Percentiles rank a stretch among this genome's conserved stretches.
Conservation (phyloP, 2,888 invertebrate genomes). For the Coecobrya sp. region DNA sequence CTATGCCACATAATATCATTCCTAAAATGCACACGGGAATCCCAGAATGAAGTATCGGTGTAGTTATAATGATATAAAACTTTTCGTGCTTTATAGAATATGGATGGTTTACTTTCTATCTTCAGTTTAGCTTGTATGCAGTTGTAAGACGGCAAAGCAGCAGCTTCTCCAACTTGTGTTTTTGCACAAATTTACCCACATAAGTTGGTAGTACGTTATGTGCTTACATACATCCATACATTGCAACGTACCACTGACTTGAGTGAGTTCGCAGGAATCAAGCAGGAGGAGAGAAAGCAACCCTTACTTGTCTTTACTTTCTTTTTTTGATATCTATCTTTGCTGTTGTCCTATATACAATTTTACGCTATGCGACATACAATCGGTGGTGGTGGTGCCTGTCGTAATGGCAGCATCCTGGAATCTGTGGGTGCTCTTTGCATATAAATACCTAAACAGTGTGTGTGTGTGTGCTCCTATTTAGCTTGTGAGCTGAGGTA, state of each 20-base stretch:
- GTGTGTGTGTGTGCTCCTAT: slow-evolving; percentile 52
- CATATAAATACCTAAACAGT: slow-evolving; percentile 55
- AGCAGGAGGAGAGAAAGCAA: slow-evolving; percentile 43
- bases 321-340: slow-evolving; percentile 50
- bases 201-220: not conserved
- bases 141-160: not conserved
- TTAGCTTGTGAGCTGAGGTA: slow-evolving; percentile 50
- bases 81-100: not conserved
- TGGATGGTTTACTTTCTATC: not conserved
- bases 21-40: slow-evolving; percentile 69
- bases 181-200: slow-evolving; percentile 40
- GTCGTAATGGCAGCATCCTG: not conserved
- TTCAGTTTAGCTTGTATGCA: not conserved
- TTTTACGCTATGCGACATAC: slow-evolving; percentile 72
- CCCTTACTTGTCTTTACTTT: slow-evolving; percentile 63
- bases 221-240: not conserved
- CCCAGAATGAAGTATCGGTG: slow-evolving; percentile 34
- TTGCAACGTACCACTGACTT: too few species aligned
- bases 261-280: not conserved
- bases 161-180: slow-evolving; percentile 5
- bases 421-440: slow-evolving; percentile 33
- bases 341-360: slow-evolving; percentile 62
- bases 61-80: not conserved
- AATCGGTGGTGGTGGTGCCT: not conserved
- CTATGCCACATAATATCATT: not conserved